These are phyloP conservation scores for Hypolimnas misippus DNA, from an alignment of 2,888 invertebrate genomes.

Conservation along the genomic window DNA sequence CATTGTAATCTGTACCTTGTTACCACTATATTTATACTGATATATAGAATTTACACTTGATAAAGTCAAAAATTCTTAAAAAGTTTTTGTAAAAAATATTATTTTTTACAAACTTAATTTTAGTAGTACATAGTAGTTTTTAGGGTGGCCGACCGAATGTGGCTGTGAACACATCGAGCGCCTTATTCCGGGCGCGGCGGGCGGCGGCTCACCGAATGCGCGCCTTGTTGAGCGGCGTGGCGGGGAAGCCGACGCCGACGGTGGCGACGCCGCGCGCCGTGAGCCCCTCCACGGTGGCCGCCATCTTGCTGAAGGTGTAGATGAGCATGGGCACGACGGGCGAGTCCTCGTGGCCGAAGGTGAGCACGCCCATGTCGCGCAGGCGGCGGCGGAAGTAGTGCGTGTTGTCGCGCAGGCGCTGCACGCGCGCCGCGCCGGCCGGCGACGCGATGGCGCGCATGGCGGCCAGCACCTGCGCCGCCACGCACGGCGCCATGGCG, in stretches of 20 bases:
- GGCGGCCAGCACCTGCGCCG: slow-evolving; percentile 95
- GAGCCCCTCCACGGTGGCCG: slow-evolving; percentile 94
- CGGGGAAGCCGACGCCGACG: slow-evolving; percentile 99
- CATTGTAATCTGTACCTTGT: no score
- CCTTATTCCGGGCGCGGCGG: no score
- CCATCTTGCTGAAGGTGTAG: slow-evolving; percentile 97
- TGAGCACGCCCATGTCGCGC: slow-evolving; percentile 94
- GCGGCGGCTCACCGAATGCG: slow-evolving; percentile 91
- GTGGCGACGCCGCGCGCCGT: slow-evolving; percentile 93
- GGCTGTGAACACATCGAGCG: no score
- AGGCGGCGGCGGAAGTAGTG: slow-evolving; percentile 78
- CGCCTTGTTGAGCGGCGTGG: slow-evolving; percentile 96
- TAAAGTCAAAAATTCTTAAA: no score
- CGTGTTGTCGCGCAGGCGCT: slow-evolving; percentile 91
- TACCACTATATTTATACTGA: no score
- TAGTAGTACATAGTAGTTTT: no score
- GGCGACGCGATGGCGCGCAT: slow-evolving; percentile 92
- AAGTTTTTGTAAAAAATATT: no score
- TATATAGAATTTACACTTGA: no score
- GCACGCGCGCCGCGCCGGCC: slow-evolving; percentile 86
- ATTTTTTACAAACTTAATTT: no score
- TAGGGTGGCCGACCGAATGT: no score
- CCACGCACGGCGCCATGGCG: slow-evolving; percentile 89
- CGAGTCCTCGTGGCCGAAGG: slow-evolving; percentile 96
- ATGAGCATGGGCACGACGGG: slow-evolving; percentile 98